Evolutionary conservation across 2,113 vertebrate genomes (phyloP), one percentile per base, ranked within the genome.

Genomic region (Urocolius indicus): DNA sequence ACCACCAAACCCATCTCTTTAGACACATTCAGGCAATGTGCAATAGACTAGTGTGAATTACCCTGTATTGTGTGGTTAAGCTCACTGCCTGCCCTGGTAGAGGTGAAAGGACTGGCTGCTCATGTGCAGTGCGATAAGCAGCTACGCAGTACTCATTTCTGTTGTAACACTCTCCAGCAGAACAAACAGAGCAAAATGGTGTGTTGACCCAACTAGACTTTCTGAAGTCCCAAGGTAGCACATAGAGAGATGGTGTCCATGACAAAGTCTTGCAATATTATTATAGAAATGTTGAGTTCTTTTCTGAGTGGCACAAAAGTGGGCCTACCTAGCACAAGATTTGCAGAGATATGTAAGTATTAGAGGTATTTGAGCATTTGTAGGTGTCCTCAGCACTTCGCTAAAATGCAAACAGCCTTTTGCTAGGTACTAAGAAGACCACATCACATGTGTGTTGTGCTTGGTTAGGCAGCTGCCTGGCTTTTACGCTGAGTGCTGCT

Each of bases 111-210:
- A 48, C 78, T 73, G 55, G 34, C 27, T 52, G 49, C 43, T 73
- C 16, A 11, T 14, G 16, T 57, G 4, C 29, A 48, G 30, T 32
- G n/a, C 48, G 87, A 63, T 55, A 65, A 81, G 65, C 51, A 80
- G 16, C n/a, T 49, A 7, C 0, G 0, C 49, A n/a, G 46, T n/a
- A 63, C 68, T 54, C 13, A 0, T 57, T 76, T 61, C 74, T 93
- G 15, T 49, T 7, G 1, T 22, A 62, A 69, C 16, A 9, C 59
- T 82, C 65, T 38, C 23, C 62, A 58, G 45, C 46, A 85, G 88
- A 69, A 92, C 36, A 68, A 57, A 63, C 19, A 68, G 62, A 51
- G 45, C 87, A 27, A 79, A 85, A 66, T 5, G 18, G 16, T 58
- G 58, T 80, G 27, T 46, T 85, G 82, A 36, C 59, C 88, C 13